Evolutionary conservation across 1,140 invertebrate species (phyloP).

Genomic region (Rhizoglyphus robini): DNA sequence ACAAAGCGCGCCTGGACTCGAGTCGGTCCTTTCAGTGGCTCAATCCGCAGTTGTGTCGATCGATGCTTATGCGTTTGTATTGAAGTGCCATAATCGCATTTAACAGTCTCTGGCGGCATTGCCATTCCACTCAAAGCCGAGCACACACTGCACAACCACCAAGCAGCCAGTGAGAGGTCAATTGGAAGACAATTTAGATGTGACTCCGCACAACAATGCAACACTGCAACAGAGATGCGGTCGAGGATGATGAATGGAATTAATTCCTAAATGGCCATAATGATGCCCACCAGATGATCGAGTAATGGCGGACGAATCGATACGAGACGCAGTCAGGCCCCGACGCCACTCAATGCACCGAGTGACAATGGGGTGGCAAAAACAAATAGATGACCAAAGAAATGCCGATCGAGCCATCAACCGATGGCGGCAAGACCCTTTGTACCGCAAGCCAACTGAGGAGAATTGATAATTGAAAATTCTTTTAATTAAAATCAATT

Average conservation of each 20-base stretch:
- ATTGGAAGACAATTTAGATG: not conserved
- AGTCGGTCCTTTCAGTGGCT: too few species aligned
- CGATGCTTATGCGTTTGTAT: too few species aligned
- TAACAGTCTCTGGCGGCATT: too few species aligned
- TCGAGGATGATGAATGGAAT: not conserved
- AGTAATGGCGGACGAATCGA: not conserved
- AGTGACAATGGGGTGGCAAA: not conserved
- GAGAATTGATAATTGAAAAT: conserved; percentile 2
- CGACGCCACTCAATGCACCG: not conserved
- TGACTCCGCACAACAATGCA: too few species aligned
- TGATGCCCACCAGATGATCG: not conserved
- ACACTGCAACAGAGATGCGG: not conserved
- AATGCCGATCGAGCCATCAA: not conserved
- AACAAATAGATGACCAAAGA: not conserved
- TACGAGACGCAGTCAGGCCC: not conserved
- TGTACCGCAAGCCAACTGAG: not conserved
- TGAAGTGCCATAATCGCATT: not conserved
- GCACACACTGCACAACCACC: too few species aligned
- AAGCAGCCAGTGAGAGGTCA: not conserved
- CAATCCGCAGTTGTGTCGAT: too few species aligned
- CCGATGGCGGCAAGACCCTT: not conserved
- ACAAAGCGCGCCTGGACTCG: not conserved
- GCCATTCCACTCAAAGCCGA: too few species aligned
- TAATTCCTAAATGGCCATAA: not conserved
- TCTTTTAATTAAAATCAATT: conserved; percentile 9